Evolutionary conservation across 1,140 invertebrate genomes (phyloP).

Genomic region (Drosophila hydei): DNA sequence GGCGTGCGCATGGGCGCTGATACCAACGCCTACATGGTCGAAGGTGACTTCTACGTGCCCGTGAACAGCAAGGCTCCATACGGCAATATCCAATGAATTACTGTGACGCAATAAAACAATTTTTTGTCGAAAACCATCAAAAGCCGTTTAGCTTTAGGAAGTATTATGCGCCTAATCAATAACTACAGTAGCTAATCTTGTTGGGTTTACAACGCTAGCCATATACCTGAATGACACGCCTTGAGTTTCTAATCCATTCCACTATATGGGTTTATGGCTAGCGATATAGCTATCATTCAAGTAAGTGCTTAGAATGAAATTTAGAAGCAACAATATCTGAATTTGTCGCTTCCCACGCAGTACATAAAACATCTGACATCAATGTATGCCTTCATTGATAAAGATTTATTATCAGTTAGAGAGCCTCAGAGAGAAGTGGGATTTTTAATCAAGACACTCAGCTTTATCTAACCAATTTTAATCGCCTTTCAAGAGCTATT

Average conservation of each 20-base stretch:
- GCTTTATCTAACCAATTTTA: slow-evolving; percentile 27
- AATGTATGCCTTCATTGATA: slow-evolving; percentile 22
- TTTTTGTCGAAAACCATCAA: background rate
- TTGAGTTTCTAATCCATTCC: slow-evolving; percentile 11
- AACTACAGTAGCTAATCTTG: background rate
- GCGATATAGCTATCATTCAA: slow-evolving; percentile 1
- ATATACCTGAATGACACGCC: slow-evolving; percentile 11
- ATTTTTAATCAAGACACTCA: slow-evolving; percentile 36
- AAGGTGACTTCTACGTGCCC: slow-evolving; percentile 68
- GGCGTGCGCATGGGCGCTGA: slow-evolving; percentile 83
- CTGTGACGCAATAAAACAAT: slow-evolving; percentile 30
- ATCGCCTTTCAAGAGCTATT: slow-evolving; percentile 53
- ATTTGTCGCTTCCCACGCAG: background rate
- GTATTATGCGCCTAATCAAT: background rate
- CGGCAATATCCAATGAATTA: slow-evolving; percentile 72
- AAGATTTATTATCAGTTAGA: slow-evolving; percentile 19
- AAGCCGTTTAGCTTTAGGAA: background rate
- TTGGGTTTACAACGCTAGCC: background rate
- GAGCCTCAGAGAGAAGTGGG: slow-evolving; percentile 43
- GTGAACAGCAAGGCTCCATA: slow-evolving; percentile 71
- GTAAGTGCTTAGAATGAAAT: slow-evolving; percentile 7
- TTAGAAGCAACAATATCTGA: background rate
- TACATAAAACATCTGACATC: slow-evolving; percentile 16
- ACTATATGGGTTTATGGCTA: background rate
- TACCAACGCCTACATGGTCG: slow-evolving; percentile 73